Evolutionary conservation across 2,797 vertebrate genomes (phyloP).

Genomic region (Dendrocincla fuliginosa): DNA sequence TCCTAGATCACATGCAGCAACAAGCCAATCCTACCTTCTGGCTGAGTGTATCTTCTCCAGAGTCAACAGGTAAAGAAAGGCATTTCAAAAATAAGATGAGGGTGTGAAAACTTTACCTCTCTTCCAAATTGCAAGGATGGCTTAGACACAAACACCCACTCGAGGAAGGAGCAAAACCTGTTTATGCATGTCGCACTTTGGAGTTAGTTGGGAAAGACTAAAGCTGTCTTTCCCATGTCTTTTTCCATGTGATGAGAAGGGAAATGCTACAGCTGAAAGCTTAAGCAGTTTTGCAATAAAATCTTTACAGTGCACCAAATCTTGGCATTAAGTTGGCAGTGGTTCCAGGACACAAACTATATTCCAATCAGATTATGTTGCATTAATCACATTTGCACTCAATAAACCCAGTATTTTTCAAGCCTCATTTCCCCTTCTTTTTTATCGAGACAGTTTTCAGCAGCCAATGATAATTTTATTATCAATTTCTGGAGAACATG

Average conservation of each 20-base stretch:
- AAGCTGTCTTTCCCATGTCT: not conserved
- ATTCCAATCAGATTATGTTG: not conserved
- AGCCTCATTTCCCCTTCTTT: not conserved
- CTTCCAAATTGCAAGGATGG: not conserved
- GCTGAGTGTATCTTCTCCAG: not conserved
- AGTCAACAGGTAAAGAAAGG: not conserved
- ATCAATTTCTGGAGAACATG: not conserved
- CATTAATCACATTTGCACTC: constrained; percentile 12
- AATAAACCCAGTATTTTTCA: not conserved
- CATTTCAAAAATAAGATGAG: not conserved
- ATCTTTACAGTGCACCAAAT: not conserved
- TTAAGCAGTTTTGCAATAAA: constrained; percentile 17
- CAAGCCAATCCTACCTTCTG: not conserved
- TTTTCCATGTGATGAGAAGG: not conserved
- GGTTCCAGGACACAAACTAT: not conserved
- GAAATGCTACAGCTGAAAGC: not conserved
- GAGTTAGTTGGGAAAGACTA: not conserved
- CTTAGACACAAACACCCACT: not conserved
- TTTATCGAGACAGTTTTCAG: constrained; percentile 16
- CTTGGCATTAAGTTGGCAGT: not conserved
- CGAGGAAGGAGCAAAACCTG: constrained; percentile 24
- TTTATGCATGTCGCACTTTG: not conserved
- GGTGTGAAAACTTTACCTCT: not conserved
- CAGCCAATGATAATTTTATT: not conserved
- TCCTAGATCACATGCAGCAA: not conserved